Conservation (phyloP, 92 coral and sea anemone genomes). For the Siderastrea siderea region DNA sequence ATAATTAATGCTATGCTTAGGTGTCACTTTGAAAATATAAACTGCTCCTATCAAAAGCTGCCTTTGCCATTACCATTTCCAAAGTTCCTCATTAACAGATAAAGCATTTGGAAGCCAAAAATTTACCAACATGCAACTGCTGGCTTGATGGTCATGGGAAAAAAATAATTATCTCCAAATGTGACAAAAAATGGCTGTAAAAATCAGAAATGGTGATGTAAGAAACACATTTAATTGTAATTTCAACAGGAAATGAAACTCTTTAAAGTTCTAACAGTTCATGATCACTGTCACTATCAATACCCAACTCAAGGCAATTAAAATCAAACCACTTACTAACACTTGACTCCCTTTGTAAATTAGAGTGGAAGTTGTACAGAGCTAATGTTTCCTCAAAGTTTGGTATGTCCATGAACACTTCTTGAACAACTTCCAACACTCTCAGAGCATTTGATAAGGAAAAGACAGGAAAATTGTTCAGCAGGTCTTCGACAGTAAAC, state of each 20-base stretch:
- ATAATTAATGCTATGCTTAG: too few species aligned
- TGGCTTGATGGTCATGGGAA: too few species aligned
- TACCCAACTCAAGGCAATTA: background rate
- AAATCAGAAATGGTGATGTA: too few species aligned
- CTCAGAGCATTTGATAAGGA: constrained; percentile 43
- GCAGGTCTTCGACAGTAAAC: constrained; percentile 50
- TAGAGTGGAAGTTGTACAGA: constrained; percentile 3
- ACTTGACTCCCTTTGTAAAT: background rate
- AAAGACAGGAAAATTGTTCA: constrained; percentile 50
- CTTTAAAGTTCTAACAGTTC: background rate
- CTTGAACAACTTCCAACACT: constrained; percentile 62
- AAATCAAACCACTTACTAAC: constrained; percentile 6
- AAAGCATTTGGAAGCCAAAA: too few species aligned
- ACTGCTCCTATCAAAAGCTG: too few species aligned
- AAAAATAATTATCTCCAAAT: too few species aligned
- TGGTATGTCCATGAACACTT: constrained; percentile 65
- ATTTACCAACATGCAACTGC: too few species aligned
- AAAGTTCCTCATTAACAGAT: too few species aligned
- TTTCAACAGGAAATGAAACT: background rate
- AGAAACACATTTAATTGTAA: too few species aligned
- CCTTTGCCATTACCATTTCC: too few species aligned
- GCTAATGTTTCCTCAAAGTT: constrained; percentile 44
- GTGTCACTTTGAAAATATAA: too few species aligned
- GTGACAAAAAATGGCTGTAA: too few species aligned
- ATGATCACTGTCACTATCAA: constrained; percentile 11